These are phyloP conservation scores for Caranx melampygus DNA, from an alignment of 2,113 vertebrate species.

Conservation along the genomic window DNA sequence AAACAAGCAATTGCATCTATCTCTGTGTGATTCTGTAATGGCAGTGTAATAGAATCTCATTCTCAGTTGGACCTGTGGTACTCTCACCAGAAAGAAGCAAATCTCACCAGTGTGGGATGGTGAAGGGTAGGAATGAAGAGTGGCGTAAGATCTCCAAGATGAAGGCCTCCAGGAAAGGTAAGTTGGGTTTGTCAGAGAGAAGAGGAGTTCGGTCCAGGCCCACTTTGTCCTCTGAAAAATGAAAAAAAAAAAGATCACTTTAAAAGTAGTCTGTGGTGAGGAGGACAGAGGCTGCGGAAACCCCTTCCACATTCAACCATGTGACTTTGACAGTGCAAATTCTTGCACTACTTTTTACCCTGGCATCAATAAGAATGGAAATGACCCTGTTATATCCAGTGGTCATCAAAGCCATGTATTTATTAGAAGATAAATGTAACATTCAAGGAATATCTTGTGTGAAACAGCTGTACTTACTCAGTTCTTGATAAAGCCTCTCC, in stretches of 20 bases:
- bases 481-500: slow-evolving; percentile 88
- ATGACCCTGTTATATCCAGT: not conserved
- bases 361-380: not conserved
- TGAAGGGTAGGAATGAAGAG: slow-evolving; percentile 91
- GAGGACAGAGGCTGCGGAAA: too few species aligned
- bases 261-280: not conserved
- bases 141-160: slow-evolving; percentile 92
- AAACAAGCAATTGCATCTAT: not conserved
- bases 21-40: not conserved
- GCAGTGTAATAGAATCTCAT: not conserved
- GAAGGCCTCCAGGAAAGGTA: slow-evolving; percentile 91
- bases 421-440: not conserved
- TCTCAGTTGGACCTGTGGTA: not conserved
- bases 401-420: not conserved
- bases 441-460: not conserved
- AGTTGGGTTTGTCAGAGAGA: slow-evolving; percentile 82
- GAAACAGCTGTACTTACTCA: slow-evolving; percentile 84
- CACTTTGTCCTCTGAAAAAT: slow-evolving; percentile 84
- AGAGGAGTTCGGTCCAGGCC: slow-evolving; percentile 82
- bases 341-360: not conserved
- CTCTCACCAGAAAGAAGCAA: not conserved
- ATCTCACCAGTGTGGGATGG: slow-evolving; percentile 93
- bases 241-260: slow-evolving; percentile 1
- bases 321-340: not conserved
- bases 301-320: not conserved